Conservation (phyloP, 2,113 vertebrate species). For the Catagonus wagneri region DNA sequence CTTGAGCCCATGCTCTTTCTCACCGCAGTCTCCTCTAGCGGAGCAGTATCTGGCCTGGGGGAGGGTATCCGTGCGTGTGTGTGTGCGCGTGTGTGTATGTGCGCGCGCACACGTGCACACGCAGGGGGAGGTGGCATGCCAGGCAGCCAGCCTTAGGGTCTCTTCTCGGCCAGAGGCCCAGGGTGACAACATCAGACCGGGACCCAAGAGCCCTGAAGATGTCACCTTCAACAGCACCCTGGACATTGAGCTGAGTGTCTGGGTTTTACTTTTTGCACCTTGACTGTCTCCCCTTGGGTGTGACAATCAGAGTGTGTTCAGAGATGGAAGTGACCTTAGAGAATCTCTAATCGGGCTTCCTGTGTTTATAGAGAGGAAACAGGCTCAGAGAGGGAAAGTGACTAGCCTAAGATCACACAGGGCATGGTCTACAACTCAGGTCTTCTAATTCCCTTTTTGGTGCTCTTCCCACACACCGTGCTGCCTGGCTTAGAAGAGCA, state of each 20-base stretch:
- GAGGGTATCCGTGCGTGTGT: background rate
- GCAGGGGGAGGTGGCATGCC: background rate
- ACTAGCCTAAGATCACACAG: background rate
- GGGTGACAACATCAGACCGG: background rate
- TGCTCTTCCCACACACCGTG: background rate
- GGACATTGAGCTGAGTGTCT: background rate
- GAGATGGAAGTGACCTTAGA: conserved; percentile 31
- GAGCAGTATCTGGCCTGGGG: background rate
- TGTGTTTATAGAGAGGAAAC: conserved; percentile 27
- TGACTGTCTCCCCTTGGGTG: background rate
- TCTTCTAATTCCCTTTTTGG: background rate
- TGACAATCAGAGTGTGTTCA: conserved; percentile 41
- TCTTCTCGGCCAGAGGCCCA: background rate
- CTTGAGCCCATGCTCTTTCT: background rate
- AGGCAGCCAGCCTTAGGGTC: background rate
- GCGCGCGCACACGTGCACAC: too few relatives aligned
- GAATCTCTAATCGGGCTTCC: background rate
- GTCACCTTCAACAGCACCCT: background rate
- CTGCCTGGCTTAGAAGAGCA: background rate
- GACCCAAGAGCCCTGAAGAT: background rate
- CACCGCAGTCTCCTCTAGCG: background rate
- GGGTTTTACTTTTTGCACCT: conserved; percentile 11
- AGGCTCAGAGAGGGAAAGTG: background rate
- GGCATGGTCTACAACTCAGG: background rate
- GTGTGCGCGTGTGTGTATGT: too few relatives aligned